Conservation (phyloP, 2,113 vertebrate species). For the Buteo buteo region DNA sequence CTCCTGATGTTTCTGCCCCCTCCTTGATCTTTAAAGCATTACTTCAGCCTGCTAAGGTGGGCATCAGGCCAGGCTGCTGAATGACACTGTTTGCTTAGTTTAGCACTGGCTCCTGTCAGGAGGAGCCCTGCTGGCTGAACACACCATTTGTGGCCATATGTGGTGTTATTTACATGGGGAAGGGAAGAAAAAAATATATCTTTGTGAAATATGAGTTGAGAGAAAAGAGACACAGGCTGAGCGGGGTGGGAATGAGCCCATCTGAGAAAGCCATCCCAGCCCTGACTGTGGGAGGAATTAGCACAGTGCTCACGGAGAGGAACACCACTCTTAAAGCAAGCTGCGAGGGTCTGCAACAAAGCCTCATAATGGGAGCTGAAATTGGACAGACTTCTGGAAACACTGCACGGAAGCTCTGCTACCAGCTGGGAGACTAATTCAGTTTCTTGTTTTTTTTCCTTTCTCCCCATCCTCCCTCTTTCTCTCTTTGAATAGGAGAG, state of each 20-base stretch:
- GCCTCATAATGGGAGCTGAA: background rate
- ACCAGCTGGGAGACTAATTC: slow-evolving; percentile 49
- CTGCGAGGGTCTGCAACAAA: background rate
- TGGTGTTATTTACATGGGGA: background rate
- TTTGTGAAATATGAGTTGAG: background rate
- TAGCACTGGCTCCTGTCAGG: background rate
- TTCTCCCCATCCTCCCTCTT: background rate
- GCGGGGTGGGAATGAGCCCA: background rate
- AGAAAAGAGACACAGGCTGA: background rate
- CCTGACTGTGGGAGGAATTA: background rate
- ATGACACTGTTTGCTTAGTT: background rate
- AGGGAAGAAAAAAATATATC: background rate
- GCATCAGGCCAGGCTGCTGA: background rate
- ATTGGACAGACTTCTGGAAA: background rate
- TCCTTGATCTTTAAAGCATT: background rate
- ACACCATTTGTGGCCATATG: background rate
- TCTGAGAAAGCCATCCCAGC: background rate
- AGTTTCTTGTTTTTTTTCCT: background rate
- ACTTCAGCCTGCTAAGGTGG: background rate
- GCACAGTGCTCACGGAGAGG: background rate
- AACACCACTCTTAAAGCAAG: background rate
- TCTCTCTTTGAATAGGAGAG: background rate
- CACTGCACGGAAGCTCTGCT: background rate
- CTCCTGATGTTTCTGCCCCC: background rate
- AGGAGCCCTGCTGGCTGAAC: background rate